phyloP scores from a whole-genome alignment of 2,113 vertebrate species.

The Chinchilla lanigera region DNA sequence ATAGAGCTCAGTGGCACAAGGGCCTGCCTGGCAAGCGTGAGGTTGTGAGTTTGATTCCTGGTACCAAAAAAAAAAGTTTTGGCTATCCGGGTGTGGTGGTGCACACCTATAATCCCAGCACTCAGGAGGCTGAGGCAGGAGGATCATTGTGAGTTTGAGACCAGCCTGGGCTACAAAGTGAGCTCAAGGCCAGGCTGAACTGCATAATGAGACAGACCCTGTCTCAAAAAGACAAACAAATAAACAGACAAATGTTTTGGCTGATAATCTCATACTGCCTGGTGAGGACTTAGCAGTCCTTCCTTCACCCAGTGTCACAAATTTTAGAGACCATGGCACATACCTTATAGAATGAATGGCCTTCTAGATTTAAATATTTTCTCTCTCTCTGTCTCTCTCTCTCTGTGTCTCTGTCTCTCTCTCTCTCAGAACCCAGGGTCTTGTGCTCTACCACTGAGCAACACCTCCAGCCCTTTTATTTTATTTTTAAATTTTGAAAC shows the following conservation, averaged over 20 bases:
- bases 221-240: too few species aligned
- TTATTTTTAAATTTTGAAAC: background rate
- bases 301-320: background rate
- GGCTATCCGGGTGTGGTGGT: too few species aligned
- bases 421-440: background rate
- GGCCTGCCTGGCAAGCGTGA: too few species aligned
- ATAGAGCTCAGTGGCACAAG: too few species aligned
- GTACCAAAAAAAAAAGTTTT: too few species aligned
- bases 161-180: too few species aligned
- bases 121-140: too few species aligned
- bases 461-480: background rate
- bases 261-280: background rate
- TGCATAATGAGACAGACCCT: too few species aligned
- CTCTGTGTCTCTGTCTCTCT: background rate
- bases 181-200: too few species aligned
- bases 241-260: background rate
- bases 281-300: accelerated
- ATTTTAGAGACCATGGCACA: background rate
- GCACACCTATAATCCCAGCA: too few species aligned
- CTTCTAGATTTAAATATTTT: background rate
- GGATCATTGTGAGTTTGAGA: too few species aligned
- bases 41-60: too few species aligned
- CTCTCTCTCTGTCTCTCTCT: background rate
- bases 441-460: background rate
- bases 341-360: background rate